Conservation (phyloP, 1,140 invertebrate genomes). For the Drosophila rufa region DNA sequence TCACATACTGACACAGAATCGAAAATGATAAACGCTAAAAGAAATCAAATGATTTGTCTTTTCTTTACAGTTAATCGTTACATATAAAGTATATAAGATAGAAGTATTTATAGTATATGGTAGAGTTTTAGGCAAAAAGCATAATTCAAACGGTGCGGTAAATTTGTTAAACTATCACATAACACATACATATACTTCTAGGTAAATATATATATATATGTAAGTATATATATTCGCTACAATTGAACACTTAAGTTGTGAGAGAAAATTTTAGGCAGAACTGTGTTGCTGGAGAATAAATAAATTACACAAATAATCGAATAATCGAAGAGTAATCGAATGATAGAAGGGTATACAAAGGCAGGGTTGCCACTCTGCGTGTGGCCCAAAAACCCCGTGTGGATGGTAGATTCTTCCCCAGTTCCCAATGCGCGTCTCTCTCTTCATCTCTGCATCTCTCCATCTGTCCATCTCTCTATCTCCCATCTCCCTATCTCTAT, state of each 20-base stretch:
- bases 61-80: slow-evolving; percentile 29
- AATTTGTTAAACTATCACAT: slow-evolving; percentile 74
- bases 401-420: slow-evolving; percentile 26
- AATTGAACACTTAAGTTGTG: slow-evolving; percentile 72
- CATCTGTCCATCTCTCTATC: slow-evolving; percentile 7
- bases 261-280: slow-evolving; percentile 50
- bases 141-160: slow-evolving; percentile 49
- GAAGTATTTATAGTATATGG: neutral
- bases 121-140: slow-evolving; percentile 42
- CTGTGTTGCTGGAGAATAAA: slow-evolving; percentile 42
- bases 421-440: neutral
- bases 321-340: slow-evolving; percentile 17
- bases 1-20: slow-evolving; percentile 45
- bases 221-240: slow-evolving; percentile 47
- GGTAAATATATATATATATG: slow-evolving; percentile 36
- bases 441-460: neutral
- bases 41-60: slow-evolving; percentile 32
- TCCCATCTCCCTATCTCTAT: slow-evolving; percentile 18
- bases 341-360: neutral
- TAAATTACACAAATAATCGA: slow-evolving; percentile 29
- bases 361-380: no score
- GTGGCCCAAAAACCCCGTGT: slow-evolving; percentile 23
- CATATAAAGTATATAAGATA: neutral
- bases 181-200: slow-evolving; percentile 40
- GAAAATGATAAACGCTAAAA: slow-evolving; percentile 28